These are phyloP conservation scores for Podarcis lilfordi DNA, from an alignment of 2,797 vertebrate species.

Conservation along the genomic window DNA sequence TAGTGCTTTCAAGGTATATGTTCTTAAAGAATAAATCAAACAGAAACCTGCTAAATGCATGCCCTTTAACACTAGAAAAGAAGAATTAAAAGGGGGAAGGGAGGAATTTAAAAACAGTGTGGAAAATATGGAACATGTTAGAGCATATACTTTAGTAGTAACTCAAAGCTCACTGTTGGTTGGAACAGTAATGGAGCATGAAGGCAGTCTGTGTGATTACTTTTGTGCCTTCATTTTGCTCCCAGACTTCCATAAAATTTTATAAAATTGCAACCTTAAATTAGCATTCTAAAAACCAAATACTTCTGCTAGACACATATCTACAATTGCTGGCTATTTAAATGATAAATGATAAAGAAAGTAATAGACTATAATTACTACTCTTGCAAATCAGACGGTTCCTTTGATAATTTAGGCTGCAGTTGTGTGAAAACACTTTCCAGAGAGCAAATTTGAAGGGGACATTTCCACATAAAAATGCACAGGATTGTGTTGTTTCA, in stretches of 20 bases:
- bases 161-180: not conserved
- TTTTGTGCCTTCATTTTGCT: not conserved
- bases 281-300: not conserved
- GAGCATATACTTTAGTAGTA: not conserved
- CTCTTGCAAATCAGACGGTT: not conserved
- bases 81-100: not conserved
- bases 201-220: not conserved
- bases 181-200: not conserved
- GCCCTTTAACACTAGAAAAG: not conserved
- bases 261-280: not conserved
- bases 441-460: not conserved
- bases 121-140: slow-evolving; percentile 12
- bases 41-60: not conserved
- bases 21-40: slow-evolving; percentile 4
- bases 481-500: not conserved
- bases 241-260: not conserved
- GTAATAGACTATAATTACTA: not conserved
- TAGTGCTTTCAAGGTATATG: not conserved
- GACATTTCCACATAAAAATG: not conserved
- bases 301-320: not conserved
- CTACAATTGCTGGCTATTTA: not conserved
- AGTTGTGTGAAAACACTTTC: not conserved
- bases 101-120: not conserved
- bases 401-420: not conserved
- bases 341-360: not conserved